A percentile compares a stretch with the other conserved stretches of the same genome.
Conservation (phyloP, 2,888 invertebrate species). For the Deilephila porcellus region DNA sequence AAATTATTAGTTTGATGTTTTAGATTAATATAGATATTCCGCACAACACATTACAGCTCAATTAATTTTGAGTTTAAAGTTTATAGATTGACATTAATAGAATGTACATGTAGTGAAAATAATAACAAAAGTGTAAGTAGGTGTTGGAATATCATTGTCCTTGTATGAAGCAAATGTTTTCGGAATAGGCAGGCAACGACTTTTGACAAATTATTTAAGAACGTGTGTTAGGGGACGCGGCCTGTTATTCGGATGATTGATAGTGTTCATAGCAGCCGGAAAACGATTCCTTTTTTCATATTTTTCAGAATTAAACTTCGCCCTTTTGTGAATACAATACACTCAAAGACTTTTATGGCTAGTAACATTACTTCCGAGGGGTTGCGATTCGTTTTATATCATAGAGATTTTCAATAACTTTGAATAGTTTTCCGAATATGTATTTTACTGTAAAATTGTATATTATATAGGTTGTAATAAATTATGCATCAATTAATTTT, state of each 20-base stretch:
- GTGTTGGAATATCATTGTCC: slow-evolving; percentile 63
- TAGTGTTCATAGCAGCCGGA: slow-evolving; percentile 70
- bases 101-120: background rate
- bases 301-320: slow-evolving; percentile 56
- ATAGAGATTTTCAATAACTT: background rate
- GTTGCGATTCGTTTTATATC: background rate
- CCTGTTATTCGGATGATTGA: slow-evolving; percentile 80
- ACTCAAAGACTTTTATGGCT: slow-evolving; percentile 27
- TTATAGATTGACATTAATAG: background rate
- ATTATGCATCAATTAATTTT: no score
- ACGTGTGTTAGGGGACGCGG: slow-evolving; percentile 79
- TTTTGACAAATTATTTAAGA: slow-evolving; percentile 84
- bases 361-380: slow-evolving; percentile 4
- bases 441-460: background rate
- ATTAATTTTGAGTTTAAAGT: background rate
- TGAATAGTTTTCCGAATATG: background rate
- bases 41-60: background rate
- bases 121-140: slow-evolving; percentile 38
- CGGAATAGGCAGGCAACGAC: slow-evolving; percentile 65
- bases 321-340: slow-evolving; percentile 48
- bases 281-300: slow-evolving; percentile 69
- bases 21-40: background rate
- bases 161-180: slow-evolving; percentile 56
- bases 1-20: background rate
- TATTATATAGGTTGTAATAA: no score